Conservation (phyloP, 1,140 invertebrate genomes). For the Aphis gossypii region DNA sequence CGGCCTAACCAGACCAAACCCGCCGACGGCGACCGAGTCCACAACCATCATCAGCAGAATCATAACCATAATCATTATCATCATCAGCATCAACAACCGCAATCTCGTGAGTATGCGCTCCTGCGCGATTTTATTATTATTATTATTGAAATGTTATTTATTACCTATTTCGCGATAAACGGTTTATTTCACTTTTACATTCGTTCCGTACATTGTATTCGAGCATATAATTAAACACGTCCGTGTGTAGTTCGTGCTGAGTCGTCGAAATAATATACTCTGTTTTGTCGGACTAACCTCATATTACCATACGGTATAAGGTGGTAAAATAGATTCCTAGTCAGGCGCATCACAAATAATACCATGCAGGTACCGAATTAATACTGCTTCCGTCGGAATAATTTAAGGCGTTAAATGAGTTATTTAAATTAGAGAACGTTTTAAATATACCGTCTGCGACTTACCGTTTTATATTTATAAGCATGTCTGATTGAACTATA, state of each 20-base stretch:
- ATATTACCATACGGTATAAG: background rate
- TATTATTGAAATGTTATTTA: background rate
- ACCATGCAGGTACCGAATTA: background rate
- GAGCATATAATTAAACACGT: background rate
- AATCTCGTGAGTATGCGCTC: slow-evolving; percentile 9
- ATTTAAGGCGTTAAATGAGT: background rate
- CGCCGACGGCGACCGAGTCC: background rate
- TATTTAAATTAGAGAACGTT: background rate
- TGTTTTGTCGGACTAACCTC: background rate
- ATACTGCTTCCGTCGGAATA: background rate
- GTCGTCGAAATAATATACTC: background rate
- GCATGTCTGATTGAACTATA: background rate
- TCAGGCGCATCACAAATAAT: background rate
- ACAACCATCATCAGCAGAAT: background rate
- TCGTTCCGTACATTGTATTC: no score
- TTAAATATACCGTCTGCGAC: background rate
- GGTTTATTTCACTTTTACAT: background rate
- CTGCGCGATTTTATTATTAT: no score
- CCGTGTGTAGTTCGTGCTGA: background rate
- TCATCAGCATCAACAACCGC: background rate
- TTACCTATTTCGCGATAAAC: background rate
- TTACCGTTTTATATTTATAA: background rate
- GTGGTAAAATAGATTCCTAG: no score
- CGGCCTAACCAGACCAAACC: background rate
- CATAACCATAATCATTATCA: background rate